Evolutionary conservation across 2,797 vertebrate genomes (phyloP).

Genomic region (Ispidina picta): DNA sequence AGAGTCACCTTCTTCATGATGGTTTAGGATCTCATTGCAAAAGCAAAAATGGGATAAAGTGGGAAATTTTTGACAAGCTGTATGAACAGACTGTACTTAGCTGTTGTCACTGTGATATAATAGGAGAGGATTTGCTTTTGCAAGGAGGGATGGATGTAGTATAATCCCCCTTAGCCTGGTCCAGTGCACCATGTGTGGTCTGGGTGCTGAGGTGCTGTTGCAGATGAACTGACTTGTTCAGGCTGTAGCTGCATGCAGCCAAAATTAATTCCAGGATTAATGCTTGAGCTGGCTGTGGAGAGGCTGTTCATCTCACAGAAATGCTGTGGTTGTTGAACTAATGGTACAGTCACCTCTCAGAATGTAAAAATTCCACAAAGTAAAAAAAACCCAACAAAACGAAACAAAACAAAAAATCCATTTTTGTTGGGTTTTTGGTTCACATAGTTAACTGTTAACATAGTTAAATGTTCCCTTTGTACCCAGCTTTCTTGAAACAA

Average conservation of each 20-base stretch:
- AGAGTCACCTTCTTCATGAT: neutral
- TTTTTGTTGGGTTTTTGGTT: neutral
- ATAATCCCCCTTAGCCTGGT: slow-evolving; percentile 33
- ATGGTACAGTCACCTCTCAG: neutral
- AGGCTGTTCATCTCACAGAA: neutral
- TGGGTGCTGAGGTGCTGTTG: slow-evolving; percentile 27
- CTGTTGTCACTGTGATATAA: neutral
- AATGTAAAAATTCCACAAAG: neutral
- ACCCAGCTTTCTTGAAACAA: neutral
- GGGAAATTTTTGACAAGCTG: neutral
- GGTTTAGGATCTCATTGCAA: neutral
- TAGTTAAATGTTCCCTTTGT: neutral
- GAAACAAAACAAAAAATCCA: too few relatives aligned
- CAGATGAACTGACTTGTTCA: neutral
- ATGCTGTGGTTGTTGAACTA: neutral
- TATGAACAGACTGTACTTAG: neutral
- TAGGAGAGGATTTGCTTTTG: slow-evolving; percentile 35
- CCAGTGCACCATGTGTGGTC: slow-evolving; percentile 45
- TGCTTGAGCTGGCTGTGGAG: neutral
- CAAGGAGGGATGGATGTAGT: neutral
- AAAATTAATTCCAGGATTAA: slow-evolving; percentile 59
- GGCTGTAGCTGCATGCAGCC: neutral
- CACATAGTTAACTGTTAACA: neutral
- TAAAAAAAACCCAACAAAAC: neutral
- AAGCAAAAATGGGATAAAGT: neutral